These are phyloP conservation scores for Trichoplusia ni DNA, from an alignment of 1,140 invertebrate species.

Conservation along the genomic window DNA sequence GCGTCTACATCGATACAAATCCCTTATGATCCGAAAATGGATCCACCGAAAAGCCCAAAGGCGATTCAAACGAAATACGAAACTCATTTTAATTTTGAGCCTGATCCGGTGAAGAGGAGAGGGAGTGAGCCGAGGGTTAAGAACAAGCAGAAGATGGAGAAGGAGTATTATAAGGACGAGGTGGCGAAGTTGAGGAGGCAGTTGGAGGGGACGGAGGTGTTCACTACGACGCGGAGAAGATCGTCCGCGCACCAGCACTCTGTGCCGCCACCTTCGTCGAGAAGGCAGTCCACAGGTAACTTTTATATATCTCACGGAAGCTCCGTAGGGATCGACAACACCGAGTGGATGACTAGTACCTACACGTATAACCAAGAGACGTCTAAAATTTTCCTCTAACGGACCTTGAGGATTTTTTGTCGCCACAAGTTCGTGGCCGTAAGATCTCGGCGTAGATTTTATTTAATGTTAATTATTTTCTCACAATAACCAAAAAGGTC, in stretches of 20 bases:
- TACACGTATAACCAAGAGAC: too few species aligned
- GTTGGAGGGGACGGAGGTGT: constrained; percentile 72
- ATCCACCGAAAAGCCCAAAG: constrained; percentile 78
- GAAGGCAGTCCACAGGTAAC: constrained; percentile 69
- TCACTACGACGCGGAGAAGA: constrained; percentile 61
- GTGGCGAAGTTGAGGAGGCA: constrained; percentile 69
- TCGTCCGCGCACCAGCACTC: constrained; percentile 75
- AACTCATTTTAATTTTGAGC: constrained; percentile 82
- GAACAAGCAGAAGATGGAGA: constrained; percentile 71
- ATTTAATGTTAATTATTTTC: too few species aligned
- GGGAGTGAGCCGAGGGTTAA: constrained; percentile 66
- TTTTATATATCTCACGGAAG: too few species aligned
- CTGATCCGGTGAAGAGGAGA: constrained; percentile 62
- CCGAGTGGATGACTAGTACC: too few species aligned
- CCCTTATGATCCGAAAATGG: constrained; percentile 62
- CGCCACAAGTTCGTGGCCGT: too few species aligned
- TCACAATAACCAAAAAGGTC: too few species aligned
- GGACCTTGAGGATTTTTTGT: too few species aligned
- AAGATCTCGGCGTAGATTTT: too few species aligned
- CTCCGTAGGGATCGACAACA: too few species aligned
- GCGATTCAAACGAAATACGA: constrained; percentile 69
- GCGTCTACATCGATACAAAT: constrained; percentile 68
- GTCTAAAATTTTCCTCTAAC: too few species aligned
- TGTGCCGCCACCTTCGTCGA: constrained; percentile 66
- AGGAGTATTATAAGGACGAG: constrained; percentile 76